Base-by-base conservation (phyloP, 1,140 invertebrate genomes). In the Dendrolimus kikuchii region DNA sequence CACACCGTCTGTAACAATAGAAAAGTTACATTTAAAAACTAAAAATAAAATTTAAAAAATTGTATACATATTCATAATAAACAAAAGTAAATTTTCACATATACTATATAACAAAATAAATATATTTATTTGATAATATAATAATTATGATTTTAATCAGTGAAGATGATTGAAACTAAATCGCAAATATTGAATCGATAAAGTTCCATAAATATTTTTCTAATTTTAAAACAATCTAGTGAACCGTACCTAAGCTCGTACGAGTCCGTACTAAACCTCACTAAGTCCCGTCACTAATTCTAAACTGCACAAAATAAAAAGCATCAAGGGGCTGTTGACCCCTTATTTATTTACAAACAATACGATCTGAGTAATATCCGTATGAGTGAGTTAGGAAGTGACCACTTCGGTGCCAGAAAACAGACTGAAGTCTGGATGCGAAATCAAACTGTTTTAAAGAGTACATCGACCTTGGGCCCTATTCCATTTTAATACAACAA, bases 1-100 rank as follows among this genome's bases (percentile, higher is more conserved):
- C 83, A 83, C 83, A 84, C 81, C 79, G 79, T 82, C 83, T 86
- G 80, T 9, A 86, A 86, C 83, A 84, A 86, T 61, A 65, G 57
- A 74, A 73, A 77, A 74, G 51, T 55, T 46, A 46, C 45, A 49
- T 55, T 66, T 55, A 45, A 62, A 49, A 55, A 47, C 53, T 23
- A 57, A 43, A n/a, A 38, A 56, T 51, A 42, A 52, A 53, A 50
- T 53, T 7, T 51, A 46, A 56, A 48, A 7, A 2, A 2, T 23
- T 23, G 23, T 23, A 23, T 23, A 2, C 3, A 23, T 23, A 23
- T 23, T 23, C 23, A 23, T 23, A 23, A 23, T 23, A 23, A 23
- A 23, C 23, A 23, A 23, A 23, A 23, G 23, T 23, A 23, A 23
- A 23, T 23, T 23, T 23, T 23, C 23, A 23, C 23, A 23, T 23